Base-by-base conservation (phyloP, 2,888 invertebrate species). In the Allophyes oxyacanthae region DNA sequence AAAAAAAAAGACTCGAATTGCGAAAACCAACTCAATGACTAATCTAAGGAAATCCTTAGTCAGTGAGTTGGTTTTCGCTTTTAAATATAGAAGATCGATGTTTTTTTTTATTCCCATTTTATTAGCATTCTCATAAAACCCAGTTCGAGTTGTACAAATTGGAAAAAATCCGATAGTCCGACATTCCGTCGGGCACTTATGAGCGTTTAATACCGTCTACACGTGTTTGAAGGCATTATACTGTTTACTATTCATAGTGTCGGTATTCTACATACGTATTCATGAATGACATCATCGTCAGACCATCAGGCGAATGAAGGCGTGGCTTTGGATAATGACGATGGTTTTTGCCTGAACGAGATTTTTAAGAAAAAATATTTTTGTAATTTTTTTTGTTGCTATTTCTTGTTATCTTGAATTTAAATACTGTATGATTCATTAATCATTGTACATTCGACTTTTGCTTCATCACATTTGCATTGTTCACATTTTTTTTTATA, bases 231-330 rank as follows among this genome's bases (percentile, higher is more conserved):
- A 55, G 30, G 14, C 49, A 28, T 28, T 28, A 28, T 34, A 44
- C 58, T 65, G 55, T 55, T 75, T 61, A 63, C 58, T 69, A 75
- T 75, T 56, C 76, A 63, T 32, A 64, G 48, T 62, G 59, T 49
- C 32, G 48, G 60, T 36, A 49, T 43, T 32, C 25, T 30, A 62
- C 46, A 54, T 48, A 45, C 46, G 32, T 69, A 72, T 74, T 65
- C 60, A 59, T 57, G 63, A 58, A 64, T 74, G 73, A 73, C 64
- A 65, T 74, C 72, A 74, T 49, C 53, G 50, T 26, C 13, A 32
- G 43, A 42, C 41, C 52, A 57, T 56, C 75, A 62, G 33, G 14
- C 48, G 64, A 37, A 44, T 64, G 59, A 30, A 67, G 75, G 72
- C 72, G 68, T 60, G 72, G 64, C 37, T 58, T 37, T 43, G 33